Evolutionary conservation across 2,888 invertebrate species (phyloP), one percentile per base, ranked within the genome.

Genomic region (Oconnorella tubifera): DNA sequence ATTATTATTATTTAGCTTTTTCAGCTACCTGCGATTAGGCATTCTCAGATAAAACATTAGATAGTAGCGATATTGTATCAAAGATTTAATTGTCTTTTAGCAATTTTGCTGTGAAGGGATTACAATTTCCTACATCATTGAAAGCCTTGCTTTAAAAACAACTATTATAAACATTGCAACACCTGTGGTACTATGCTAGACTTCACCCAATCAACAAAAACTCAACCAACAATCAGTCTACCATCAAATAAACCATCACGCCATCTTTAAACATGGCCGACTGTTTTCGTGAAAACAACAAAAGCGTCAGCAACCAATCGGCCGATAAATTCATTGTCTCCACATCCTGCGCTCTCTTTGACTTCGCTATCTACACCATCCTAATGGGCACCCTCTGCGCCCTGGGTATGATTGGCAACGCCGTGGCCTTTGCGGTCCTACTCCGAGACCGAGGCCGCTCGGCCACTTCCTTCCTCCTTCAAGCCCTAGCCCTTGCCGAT

Each of bases 301-400:
- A 6, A 1, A 56, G 29, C 56, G 56, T 31, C 3, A 32, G 10
- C 25, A 33, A n/a, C n/a, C n/a, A n/a, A n/a, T n/a, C n/a, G n/a
- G n/a, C 63, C 23, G n/a, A 40, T 14, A 65, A 59, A 64, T 68
- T 59, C 59, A 33, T 53, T 50, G 56, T 72, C 61, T 70, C 72
- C 50, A 25, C 53, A 3, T 32, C 60, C 3, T 72, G 72, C 51
- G 68, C 68, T 19, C 59, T 68, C n/a, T 73, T 71, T 59, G 71
- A 73, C 62, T 73, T 73, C 67, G 32, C 64, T n/a, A 55, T 73
- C 23, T 71, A 70, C 60, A 70, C 72, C 3, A 65, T 73, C 14
- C 27, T 63, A 33, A 63, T 66, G 59, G 73, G 73, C 23, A 53
- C 61, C 23, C 59, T 73, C 27, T 66, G 64, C 62, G 31, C 64